Conservation (phyloP, 2,797 vertebrate genomes). For the Tenualosa ilisha region DNA sequence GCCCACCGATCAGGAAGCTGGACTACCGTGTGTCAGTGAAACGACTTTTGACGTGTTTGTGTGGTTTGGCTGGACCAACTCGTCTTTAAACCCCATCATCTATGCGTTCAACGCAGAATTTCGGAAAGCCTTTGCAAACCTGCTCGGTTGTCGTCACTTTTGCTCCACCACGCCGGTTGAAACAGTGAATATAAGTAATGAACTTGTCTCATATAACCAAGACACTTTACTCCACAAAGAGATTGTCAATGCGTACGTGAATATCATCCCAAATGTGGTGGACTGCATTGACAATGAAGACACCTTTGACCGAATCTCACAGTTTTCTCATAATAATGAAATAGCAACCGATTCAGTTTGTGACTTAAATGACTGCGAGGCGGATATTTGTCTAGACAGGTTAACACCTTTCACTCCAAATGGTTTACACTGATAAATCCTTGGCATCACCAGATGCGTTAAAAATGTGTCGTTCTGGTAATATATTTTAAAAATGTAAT, state of each 20-base stretch:
- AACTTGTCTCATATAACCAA: conserved; percentile 89
- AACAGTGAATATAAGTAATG: conserved; percentile 89
- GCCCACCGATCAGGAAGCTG: conserved; percentile 64
- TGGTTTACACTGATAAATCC: conserved; percentile 77
- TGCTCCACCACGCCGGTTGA: conserved; percentile 83
- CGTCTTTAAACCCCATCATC: conserved; percentile 91
- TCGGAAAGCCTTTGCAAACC: conserved; percentile 86
- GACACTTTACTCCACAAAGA: conserved; percentile 84
- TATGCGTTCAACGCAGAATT: conserved; percentile 97
- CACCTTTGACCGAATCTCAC: conserved; percentile 80
- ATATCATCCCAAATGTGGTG: conserved; percentile 86
- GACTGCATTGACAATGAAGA: conserved; percentile 76
- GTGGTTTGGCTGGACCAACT: conserved; percentile 98
- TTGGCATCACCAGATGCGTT: conserved; percentile 18
- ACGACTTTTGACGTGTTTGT: conserved; percentile 93
- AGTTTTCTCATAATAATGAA: conserved; percentile 76
- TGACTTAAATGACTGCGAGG: conserved; percentile 83
- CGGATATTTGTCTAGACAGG: conserved; percentile 82
- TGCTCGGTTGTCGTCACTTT: conserved; percentile 83
- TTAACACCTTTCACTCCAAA: conserved; percentile 83
- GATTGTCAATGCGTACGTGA: conserved; percentile 79
- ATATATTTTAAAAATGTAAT: conserved; percentile 57
- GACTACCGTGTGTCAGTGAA: conserved; percentile 89
- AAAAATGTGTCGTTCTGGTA: conserved; percentile 41
- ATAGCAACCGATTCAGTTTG: conserved; percentile 78